Evolutionary conservation across 2,113 vertebrate genomes (phyloP).

Genomic region (Catharus bicknelli): DNA sequence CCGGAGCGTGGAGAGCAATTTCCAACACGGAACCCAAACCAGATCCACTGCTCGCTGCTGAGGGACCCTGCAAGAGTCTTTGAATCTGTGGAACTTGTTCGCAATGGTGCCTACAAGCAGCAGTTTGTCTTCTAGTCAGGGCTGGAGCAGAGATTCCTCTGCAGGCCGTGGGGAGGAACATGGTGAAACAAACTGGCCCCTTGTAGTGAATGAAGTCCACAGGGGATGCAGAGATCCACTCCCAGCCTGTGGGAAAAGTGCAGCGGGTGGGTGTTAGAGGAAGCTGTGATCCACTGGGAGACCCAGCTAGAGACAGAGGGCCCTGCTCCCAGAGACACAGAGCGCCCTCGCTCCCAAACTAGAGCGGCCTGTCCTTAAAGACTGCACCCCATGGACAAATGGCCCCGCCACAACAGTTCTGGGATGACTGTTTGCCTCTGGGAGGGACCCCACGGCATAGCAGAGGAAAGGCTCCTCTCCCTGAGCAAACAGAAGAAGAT

Average conservation of each 20-base stretch:
- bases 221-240: too few species aligned
- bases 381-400: not conserved
- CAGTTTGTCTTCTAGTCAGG: not conserved
- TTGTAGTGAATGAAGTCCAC: too few species aligned
- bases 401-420: not conserved
- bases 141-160: too few species aligned
- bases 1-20: too few species aligned
- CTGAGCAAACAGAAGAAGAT: not conserved
- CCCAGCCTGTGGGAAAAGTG: too few species aligned
- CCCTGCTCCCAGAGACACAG: not conserved
- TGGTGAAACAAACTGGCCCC: too few species aligned
- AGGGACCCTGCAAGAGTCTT: fast-evolving
- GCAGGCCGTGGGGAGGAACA: too few species aligned
- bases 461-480: not conserved
- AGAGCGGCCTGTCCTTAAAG: too few species aligned
- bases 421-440: not conserved
- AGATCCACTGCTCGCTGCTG: not conserved
- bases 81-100: not conserved
- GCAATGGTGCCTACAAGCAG: not conserved
- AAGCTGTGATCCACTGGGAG: too few species aligned
- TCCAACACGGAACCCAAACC: too few species aligned
- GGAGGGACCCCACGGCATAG: too few species aligned
- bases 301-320: not conserved
- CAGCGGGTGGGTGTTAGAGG: too few species aligned
- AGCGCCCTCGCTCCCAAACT: not conserved